A percentile compares a stretch with the other conserved stretches of the same genome.
Conservation (phyloP, 2,113 vertebrate genomes). For the Tricholaema leucomelas region DNA sequence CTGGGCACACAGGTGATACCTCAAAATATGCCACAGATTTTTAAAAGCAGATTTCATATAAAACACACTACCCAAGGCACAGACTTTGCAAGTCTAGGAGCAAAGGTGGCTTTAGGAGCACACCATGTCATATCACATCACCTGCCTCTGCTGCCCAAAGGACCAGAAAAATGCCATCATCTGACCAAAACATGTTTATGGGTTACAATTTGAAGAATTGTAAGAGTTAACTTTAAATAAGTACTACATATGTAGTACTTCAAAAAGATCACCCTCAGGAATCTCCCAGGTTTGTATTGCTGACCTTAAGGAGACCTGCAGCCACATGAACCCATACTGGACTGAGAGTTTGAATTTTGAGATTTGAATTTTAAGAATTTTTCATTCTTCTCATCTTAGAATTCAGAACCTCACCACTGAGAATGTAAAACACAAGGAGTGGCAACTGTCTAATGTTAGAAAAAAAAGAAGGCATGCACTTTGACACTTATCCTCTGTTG, state of each 20-base stretch:
- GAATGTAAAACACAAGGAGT: neutral
- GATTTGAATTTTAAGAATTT: neutral
- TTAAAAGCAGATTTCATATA: neutral
- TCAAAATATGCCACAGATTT: neutral
- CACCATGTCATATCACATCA: neutral
- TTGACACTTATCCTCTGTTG: neutral
- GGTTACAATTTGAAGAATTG: neutral
- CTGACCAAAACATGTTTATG: neutral
- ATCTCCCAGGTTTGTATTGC: neutral
- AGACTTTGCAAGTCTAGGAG: neutral
- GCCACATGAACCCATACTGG: neutral
- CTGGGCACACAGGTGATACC: neutral
- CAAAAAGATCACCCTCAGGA: neutral
- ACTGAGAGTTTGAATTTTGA: neutral
- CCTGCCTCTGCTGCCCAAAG: neutral
- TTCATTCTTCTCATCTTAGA: neutral
- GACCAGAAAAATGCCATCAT: neutral
- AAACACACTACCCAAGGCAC: neutral
- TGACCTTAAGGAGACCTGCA: neutral
- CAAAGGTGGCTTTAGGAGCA: neutral
- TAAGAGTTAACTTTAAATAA: neutral
- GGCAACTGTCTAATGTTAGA: neutral
- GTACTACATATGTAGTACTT: too few species aligned
- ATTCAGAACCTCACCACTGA: neutral
- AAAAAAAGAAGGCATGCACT: accelerated